Evolutionary conservation across 64 coral and sea anemone genomes (phyloP).

Genomic region (Hydrozoanthus tunicans): DNA sequence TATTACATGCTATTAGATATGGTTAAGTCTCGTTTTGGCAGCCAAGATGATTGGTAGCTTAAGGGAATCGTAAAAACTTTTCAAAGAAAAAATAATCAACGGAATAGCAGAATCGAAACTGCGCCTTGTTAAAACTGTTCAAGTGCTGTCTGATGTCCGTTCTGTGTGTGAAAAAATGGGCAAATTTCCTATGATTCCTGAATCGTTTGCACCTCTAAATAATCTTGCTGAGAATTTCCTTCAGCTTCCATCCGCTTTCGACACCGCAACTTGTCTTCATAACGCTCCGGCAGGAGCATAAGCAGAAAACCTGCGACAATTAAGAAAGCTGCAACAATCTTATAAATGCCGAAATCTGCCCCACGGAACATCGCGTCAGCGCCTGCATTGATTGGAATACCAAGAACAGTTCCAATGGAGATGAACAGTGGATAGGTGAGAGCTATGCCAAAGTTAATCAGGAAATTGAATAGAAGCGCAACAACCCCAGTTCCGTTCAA

Average conservation of each 20-base stretch:
- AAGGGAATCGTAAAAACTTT: no score
- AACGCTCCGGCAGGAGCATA: conserved; percentile 61
- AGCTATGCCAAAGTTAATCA: conserved; percentile 93
- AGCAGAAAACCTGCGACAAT: conserved; percentile 73
- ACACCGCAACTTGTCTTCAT: conserved; percentile 63
- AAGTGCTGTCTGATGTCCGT: no score
- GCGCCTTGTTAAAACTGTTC: not conserved
- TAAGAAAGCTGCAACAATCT: conserved; percentile 73
- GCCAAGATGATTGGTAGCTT: no score
- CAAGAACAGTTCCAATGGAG: conserved; percentile 86
- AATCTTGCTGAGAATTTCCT: conserved; percentile 1
- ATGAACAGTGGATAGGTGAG: conserved; percentile 92
- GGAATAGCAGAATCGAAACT: no score
- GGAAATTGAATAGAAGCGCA: conserved; percentile 73
- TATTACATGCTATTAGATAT: no score
- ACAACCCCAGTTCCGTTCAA: conserved; percentile 76
- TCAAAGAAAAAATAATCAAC: no score
- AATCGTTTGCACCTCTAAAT: not conserved
- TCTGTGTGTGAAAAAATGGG: no score
- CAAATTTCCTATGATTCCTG: not conserved
- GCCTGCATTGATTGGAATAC: conserved; percentile 86
- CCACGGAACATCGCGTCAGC: conserved; percentile 73
- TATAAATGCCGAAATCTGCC: conserved; percentile 56
- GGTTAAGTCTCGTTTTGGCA: no score
- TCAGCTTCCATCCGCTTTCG: not conserved